Evolutionary conservation across 2,888 invertebrate genomes (phyloP), one percentile per base, ranked within the genome.

Genomic region (Hecatera dysodea): DNA sequence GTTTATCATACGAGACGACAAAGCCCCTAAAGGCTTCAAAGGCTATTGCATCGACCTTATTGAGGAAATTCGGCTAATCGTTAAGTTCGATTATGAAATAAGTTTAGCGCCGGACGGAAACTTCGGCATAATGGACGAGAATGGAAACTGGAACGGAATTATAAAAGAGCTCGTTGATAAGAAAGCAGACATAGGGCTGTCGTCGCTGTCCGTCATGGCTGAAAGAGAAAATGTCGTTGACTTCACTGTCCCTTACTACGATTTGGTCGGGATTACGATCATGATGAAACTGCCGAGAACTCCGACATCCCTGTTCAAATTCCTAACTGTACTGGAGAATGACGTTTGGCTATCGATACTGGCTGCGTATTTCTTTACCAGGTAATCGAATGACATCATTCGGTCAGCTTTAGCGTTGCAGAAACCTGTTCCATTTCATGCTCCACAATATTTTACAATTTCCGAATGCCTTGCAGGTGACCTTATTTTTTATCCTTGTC

Each of bases 211-310:
- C 0, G 99, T 99, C 0, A 99, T 99, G 99, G 99, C 99, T 0
- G 99, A 99, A 86, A 96, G 99, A 48, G 99, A 99, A 93, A 98
- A 98, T 88, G 99, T 99, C 0, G 98, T 99, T 2, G 99, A 99
- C 93, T 99, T 99, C 91, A 99, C 99, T 0, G 99, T 99, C 0
- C 99, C 99, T 0, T 99, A 99, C 92, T 99, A 99, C 93, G 99
- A 99, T 95, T 96, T 99, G 81, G 99, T 99, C 0, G 99, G 99
- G 0, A 98, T 99, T 65, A 99, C 99, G 0, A 99, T 99, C 81
- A 96, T 99, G 90, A 99, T 99, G 99, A 98, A 98, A 90, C 97
- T 98, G 82, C 98, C 99, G 0, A 97, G 97, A 85, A 97, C 98
- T 0, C 98, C 98, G 36, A 99, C 99, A 9, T 99, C 99, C 0